These are phyloP conservation scores for Lepidonotus clava DNA, from an alignment of 2,888 invertebrate species.

Conservation along the genomic window DNA sequence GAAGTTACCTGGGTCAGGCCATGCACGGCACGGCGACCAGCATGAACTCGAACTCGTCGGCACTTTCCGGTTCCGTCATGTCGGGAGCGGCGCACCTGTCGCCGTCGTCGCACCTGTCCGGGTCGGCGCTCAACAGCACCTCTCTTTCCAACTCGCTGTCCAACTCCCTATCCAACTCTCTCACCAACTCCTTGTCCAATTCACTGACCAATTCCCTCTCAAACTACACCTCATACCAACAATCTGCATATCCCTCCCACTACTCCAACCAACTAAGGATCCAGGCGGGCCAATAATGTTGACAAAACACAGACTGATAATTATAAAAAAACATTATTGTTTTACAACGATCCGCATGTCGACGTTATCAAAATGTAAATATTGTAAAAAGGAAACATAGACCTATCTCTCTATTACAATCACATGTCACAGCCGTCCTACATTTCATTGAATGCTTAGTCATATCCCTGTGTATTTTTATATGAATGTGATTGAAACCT, in stretches of 20 bases:
- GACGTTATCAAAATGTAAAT: no score
- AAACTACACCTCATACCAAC: conserved; percentile 33
- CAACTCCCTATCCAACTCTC: neutral
- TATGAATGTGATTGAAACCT: no score
- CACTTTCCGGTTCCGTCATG: conserved; percentile 28
- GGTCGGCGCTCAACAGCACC: conserved; percentile 22
- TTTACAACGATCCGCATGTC: no score
- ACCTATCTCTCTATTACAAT: no score
- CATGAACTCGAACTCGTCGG: neutral
- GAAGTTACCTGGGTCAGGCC: conserved; percentile 31
- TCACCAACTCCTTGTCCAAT: neutral
- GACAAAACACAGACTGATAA: neutral
- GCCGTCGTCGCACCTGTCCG: neutral
- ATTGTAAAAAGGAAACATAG: no score
- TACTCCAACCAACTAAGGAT: conserved; percentile 53
- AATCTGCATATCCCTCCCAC: conserved; percentile 16
- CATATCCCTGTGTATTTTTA: no score
- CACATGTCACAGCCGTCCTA: no score
- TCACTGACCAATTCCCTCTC: neutral
- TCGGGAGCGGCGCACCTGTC: neutral
- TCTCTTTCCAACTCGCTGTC: conserved; percentile 22
- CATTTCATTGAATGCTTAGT: no score
- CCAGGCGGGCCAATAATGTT: conserved; percentile 52
- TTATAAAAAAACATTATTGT: no score
- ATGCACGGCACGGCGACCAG: neutral